Evolutionary conservation across 35 echinoderm and acorn worm species (phyloP).

Genomic region (Diadema setosum): DNA sequence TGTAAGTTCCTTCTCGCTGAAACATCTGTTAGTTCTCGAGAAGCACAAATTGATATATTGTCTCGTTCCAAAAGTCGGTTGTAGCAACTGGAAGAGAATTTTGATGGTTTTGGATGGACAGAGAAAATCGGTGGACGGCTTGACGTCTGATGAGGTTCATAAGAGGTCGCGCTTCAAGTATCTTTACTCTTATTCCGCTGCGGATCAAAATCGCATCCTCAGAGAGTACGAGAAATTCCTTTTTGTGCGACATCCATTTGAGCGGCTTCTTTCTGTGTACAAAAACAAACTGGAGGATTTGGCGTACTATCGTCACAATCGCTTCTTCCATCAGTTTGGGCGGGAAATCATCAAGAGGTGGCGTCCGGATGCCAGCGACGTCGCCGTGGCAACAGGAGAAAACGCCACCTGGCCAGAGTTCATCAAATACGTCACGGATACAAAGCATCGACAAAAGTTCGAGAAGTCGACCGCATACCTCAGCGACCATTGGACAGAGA

Average conservation of each 20-base stretch:
- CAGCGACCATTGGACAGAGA: constrained; percentile 81
- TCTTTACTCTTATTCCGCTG: constrained; percentile 9
- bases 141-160: constrained; percentile 90
- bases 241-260: constrained; percentile 81
- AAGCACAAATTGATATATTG: constrained; percentile 76
- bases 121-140: constrained; percentile 38
- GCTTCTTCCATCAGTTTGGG: constrained; percentile 66
- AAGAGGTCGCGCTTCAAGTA: constrained; percentile 49
- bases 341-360: constrained; percentile 78
- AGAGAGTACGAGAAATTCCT: constrained; percentile 76
- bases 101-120: constrained; percentile 73
- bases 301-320: constrained; percentile 52
- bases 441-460: constrained; percentile 41
- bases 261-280: constrained; percentile 79
- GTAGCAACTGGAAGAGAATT: constrained; percentile 95
- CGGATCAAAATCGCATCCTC: constrained; percentile 27
- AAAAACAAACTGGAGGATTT: constrained; percentile 79
- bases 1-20: too few species aligned
- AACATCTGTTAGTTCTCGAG: constrained; percentile 66
- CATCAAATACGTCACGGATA: constrained; percentile 60
- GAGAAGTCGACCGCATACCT: constrained; percentile 57
- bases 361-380: constrained; percentile 40
- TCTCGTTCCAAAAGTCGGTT: constrained; percentile 79
- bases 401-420: constrained; percentile 85
- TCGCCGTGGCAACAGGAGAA: constrained; percentile 50